Conservation (phyloP, 2,113 vertebrate genomes). For the Rattus rattus region DNA sequence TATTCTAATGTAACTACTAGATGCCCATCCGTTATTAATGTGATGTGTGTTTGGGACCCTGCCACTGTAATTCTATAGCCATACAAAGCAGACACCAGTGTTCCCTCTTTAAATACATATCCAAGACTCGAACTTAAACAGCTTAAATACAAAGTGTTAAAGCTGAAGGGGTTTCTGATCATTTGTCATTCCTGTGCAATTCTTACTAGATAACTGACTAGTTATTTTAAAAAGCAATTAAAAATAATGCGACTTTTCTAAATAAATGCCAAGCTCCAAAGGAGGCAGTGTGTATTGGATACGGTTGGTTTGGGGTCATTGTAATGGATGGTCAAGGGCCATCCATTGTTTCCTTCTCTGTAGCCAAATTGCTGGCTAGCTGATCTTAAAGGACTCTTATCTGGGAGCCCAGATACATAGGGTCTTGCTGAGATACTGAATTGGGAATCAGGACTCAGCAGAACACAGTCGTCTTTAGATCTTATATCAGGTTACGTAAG, state of each 20-base stretch:
- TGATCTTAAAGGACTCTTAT: conserved; percentile 62
- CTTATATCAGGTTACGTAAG: conserved; percentile 61
- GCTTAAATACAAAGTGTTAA: background rate
- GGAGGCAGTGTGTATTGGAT: background rate
- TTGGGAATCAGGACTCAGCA: conserved; percentile 10
- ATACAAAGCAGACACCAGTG: background rate
- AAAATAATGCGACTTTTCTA: background rate
- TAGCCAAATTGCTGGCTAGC: conserved; percentile 31
- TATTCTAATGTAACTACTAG: background rate
- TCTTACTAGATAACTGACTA: conserved; percentile 27
- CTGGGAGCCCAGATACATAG: background rate
- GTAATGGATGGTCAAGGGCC: background rate
- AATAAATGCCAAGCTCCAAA: background rate
- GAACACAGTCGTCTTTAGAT: conserved; percentile 27
- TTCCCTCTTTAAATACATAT: background rate
- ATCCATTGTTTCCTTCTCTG: background rate
- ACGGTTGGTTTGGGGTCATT: background rate
- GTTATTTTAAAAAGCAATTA: conserved; percentile 25
- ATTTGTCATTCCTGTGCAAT: background rate
- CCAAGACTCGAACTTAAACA: conserved; percentile 35
- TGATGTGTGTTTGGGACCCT: background rate
- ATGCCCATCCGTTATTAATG: background rate
- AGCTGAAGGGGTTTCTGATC: background rate
- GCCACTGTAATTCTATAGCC: background rate
- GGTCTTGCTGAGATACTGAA: background rate